Evolutionary conservation across 1,140 invertebrate genomes (phyloP).

Genomic region (Conus betulinus): DNA sequence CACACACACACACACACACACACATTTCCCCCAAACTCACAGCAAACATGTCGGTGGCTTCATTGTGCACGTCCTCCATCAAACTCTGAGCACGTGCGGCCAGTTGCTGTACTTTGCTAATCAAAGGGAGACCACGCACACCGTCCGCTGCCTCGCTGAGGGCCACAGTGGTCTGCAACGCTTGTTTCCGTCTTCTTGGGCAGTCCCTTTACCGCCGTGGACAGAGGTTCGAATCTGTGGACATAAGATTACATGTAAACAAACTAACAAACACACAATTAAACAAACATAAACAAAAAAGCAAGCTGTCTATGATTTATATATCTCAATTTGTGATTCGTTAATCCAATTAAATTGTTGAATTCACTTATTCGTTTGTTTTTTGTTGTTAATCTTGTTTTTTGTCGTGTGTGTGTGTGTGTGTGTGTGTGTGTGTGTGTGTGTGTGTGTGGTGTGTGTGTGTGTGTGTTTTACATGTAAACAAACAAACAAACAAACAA

Average conservation of each 20-base stretch:
- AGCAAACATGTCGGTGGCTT: constrained; percentile 30
- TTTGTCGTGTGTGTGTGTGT: too few relatives aligned
- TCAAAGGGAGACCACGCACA: constrained; percentile 39
- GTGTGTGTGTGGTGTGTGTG: too few relatives aligned
- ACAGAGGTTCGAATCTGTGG: constrained; percentile 16
- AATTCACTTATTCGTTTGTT: too few relatives aligned
- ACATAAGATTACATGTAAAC: background rate
- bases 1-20: too few relatives aligned
- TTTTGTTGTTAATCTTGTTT: too few relatives aligned
- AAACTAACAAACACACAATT: background rate
- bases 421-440: too few relatives aligned
- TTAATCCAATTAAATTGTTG: too few relatives aligned
- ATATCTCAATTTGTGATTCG: too few relatives aligned
- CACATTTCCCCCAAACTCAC: too few relatives aligned
- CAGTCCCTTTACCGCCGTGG: constrained; percentile 20
- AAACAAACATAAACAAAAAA: background rate
- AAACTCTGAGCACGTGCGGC: constrained; percentile 36
- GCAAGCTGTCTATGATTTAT: background rate
- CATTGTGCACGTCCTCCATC: constrained; percentile 41
- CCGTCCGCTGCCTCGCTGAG: constrained; percentile 1
- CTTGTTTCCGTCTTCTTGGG: constrained; percentile 3
- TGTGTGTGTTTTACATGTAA: background rate
- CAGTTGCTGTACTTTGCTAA: constrained; percentile 39
- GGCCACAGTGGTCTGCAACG: constrained; percentile 4
- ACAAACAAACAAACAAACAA: background rate